These are phyloP conservation scores for Coregonus ussuriensis DNA, from an alignment of 2,797 vertebrate species.

Conservation along the genomic window DNA sequence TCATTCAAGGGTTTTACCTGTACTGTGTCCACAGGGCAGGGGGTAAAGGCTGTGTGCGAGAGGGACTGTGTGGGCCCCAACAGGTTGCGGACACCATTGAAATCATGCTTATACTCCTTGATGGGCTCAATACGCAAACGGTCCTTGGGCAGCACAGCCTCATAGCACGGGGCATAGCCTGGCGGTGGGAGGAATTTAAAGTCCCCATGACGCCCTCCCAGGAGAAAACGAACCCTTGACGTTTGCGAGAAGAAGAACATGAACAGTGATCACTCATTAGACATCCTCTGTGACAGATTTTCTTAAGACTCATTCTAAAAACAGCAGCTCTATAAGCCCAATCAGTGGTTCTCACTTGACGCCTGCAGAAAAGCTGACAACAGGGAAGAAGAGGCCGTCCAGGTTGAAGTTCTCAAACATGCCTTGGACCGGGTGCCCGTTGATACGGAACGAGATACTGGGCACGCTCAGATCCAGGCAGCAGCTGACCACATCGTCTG, in stretches of 20 bases:
- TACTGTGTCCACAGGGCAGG: conserved; percentile 89
- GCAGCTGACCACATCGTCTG: conserved; percentile 91
- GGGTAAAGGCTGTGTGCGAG: conserved; percentile 89
- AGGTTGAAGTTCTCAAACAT: conserved; percentile 96
- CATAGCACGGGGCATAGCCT: conserved; percentile 88
- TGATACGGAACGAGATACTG: conserved; percentile 92
- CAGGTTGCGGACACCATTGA: conserved; percentile 80
- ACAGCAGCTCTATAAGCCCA: background rate
- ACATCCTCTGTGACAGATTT: background rate
- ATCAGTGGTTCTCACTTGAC: conserved; percentile 71
- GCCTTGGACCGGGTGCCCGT: conserved; percentile 90
- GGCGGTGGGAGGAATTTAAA: conserved; percentile 94
- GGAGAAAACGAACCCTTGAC: conserved; percentile 86
- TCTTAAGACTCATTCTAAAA: background rate
- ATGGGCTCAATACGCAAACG: conserved; percentile 88
- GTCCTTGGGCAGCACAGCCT: conserved; percentile 88
- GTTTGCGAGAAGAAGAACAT: background rate
- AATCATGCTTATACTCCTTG: conserved; percentile 91
- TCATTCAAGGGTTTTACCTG: conserved; percentile 75
- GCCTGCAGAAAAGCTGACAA: conserved; percentile 90
- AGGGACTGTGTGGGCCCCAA: conserved; percentile 89
- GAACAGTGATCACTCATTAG: background rate
- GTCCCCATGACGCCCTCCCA: conserved; percentile 91
- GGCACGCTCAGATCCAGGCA: conserved; percentile 91
- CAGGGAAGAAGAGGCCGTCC: conserved; percentile 90